A percentile compares a stretch with the other conserved stretches of the same genome.
phyloP scores from a whole-genome alignment of 2,113 vertebrate species.

The Addax nasomaculatus region DNA sequence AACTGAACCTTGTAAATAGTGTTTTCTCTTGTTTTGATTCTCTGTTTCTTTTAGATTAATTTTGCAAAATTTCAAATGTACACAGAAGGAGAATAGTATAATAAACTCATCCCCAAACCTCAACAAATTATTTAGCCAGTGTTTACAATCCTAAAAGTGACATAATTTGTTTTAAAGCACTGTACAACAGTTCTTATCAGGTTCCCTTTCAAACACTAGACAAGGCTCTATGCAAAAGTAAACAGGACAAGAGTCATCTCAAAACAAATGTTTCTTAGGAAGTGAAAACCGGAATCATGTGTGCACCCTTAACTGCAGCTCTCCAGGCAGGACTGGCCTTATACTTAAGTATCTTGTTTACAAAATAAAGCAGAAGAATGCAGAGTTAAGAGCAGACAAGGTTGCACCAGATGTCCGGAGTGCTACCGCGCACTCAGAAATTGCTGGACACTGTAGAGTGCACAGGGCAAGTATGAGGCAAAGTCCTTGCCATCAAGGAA shows the following conservation, averaged over 20 bases:
- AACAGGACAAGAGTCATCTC: not conserved
- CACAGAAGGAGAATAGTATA: not conserved
- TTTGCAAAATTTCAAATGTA: not conserved
- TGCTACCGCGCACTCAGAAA: accelerated
- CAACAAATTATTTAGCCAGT: not conserved
- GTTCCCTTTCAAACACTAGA: not conserved
- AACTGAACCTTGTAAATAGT: not conserved
- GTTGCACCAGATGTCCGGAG: accelerated
- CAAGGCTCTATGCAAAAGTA: not conserved
- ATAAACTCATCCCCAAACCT: not conserved
- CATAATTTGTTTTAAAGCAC: not conserved
- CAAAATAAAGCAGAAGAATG: not conserved
- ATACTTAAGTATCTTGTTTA: not conserved
- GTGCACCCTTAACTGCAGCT: not conserved
- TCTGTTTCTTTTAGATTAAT: not conserved
- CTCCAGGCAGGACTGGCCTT: not conserved
- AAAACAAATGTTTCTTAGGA: slow-evolving; percentile 27
- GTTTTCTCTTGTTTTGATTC: not conserved
- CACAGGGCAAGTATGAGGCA: not conserved
- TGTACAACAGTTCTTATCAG: not conserved
- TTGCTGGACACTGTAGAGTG: accelerated
- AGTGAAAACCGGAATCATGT: slow-evolving; percentile 24
- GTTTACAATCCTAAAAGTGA: not conserved
- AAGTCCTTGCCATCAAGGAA: not conserved
- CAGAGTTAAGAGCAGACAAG: not conserved